A percentile compares a stretch with the other conserved stretches of the same genome.
These are phyloP conservation scores for Meloidogyne floridensis DNA, from an alignment of 1,140 invertebrate genomes.

Conservation along the genomic window DNA sequence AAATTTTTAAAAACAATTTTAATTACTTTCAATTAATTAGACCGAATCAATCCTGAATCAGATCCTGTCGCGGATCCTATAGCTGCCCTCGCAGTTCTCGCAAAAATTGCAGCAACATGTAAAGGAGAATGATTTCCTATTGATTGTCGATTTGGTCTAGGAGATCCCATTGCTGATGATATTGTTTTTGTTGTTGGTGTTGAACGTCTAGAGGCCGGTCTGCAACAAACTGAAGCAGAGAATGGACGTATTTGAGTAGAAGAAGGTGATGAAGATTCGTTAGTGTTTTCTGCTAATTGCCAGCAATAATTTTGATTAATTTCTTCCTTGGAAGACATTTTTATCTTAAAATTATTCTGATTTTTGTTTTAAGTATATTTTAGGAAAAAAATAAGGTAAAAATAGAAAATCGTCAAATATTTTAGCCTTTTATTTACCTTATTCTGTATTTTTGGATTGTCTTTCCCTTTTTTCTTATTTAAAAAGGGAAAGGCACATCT, in stretches of 20 bases:
- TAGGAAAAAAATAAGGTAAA: background rate
- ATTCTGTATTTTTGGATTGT: background rate
- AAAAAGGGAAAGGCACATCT: background rate
- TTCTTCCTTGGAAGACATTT: background rate
- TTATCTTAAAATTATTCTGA: background rate
- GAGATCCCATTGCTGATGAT: background rate
- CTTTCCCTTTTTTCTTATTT: background rate
- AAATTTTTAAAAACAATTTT: slow-evolving; percentile 4
- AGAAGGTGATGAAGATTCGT: background rate
- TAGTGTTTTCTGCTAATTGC: background rate
- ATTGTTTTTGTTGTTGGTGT: slow-evolving; percentile 1
- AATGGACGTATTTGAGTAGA: background rate
- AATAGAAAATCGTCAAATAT: background rate
- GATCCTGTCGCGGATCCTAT: slow-evolving; percentile 10
- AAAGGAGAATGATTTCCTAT: slow-evolving; percentile 4
- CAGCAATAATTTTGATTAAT: slow-evolving; percentile 1
- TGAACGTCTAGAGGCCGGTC: background rate
- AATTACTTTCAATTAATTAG: background rate
- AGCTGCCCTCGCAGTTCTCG: slow-evolving; percentile 31
- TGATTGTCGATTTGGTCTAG: background rate
- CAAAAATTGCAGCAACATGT: slow-evolving; percentile 33
- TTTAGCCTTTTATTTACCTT: background rate
- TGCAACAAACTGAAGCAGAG: background rate
- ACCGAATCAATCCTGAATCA: slow-evolving; percentile 11
- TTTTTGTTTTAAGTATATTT: background rate